A percentile compares a stretch with the other conserved stretches of the same genome.
phyloP scores from a whole-genome alignment of 2,113 vertebrate genomes.

The Perccottus glenii region DNA sequence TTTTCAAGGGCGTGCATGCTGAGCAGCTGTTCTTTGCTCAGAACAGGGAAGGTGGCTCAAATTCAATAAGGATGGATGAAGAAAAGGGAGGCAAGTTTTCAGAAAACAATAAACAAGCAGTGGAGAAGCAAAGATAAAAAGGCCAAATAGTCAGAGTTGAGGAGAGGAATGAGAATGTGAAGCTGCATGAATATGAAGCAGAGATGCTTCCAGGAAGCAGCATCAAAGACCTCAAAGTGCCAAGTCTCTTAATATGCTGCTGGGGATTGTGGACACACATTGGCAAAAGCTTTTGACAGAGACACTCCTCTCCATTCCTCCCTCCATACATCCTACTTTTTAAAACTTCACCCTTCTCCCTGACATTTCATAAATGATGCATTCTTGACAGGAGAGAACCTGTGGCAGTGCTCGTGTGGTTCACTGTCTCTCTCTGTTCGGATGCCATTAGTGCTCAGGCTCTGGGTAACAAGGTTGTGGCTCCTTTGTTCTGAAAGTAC shows the following conservation, averaged over 20 bases:
- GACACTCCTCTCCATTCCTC: neutral
- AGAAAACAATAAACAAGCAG: slow-evolving; percentile 16
- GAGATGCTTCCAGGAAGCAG: slow-evolving; percentile 22
- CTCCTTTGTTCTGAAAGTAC: slow-evolving; percentile 44
- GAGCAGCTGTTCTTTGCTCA: slow-evolving; percentile 50
- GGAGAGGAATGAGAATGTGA: slow-evolving; percentile 26
- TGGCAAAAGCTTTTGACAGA: slow-evolving; percentile 41
- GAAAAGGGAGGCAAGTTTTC: slow-evolving; percentile 15
- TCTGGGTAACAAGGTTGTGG: slow-evolving; percentile 50
- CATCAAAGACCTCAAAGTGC: slow-evolving; percentile 37
- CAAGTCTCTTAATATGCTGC: slow-evolving; percentile 24
- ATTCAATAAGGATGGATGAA: slow-evolving; percentile 9
- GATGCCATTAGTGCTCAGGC: slow-evolving; percentile 38
- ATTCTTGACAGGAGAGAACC: slow-evolving; percentile 47
- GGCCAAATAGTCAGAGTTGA: slow-evolving; percentile 2
- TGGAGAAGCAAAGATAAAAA: slow-evolving; percentile 5
- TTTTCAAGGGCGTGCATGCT: slow-evolving; percentile 52
- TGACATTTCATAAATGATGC: slow-evolving; percentile 35
- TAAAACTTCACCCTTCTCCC: neutral
- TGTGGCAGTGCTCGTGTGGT: slow-evolving; percentile 49
- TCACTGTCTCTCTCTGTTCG: slow-evolving; percentile 37
- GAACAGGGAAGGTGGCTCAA: slow-evolving; percentile 7
- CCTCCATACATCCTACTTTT: slow-evolving; percentile 9
- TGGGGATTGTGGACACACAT: slow-evolving; percentile 29
- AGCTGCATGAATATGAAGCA: slow-evolving; percentile 29